Evolutionary conservation across 2,113 vertebrate genomes (phyloP).

Genomic region (Hippocampus guttulatus): DNA sequence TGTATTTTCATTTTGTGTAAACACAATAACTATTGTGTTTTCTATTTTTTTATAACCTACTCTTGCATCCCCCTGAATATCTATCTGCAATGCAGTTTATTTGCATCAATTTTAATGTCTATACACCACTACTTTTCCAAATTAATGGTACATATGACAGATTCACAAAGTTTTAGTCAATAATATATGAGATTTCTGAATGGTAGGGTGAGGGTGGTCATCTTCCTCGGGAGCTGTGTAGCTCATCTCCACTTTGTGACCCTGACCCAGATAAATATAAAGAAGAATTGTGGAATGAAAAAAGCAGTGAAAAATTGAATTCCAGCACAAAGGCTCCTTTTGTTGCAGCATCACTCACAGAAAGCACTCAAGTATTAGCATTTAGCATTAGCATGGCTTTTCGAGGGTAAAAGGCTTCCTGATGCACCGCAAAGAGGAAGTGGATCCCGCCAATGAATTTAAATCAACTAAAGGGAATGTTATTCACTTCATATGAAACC

Average conservation of each 20-base stretch:
- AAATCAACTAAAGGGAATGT: background rate
- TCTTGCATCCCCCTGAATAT: no score
- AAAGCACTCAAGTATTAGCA: background rate
- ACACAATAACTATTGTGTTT: no score
- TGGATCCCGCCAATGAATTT: background rate
- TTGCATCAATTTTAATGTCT: no score
- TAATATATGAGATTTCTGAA: background rate
- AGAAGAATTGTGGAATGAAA: conserved; percentile 1
- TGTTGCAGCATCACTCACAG: background rate
- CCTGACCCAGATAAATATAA: conserved; percentile 22
- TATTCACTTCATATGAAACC: background rate
- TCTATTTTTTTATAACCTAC: no score
- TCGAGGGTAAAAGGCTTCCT: background rate
- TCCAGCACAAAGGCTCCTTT: background rate
- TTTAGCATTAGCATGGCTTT: no score
- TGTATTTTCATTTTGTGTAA: no score
- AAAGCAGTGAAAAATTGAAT: background rate
- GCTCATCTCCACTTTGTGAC: background rate
- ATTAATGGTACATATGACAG: background rate
- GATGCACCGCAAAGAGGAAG: background rate
- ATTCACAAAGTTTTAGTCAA: background rate
- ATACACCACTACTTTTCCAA: background rate
- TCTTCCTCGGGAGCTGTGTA: background rate
- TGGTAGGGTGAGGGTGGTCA: background rate
- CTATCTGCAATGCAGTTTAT: no score